These are phyloP conservation scores for Eulacestoma nigropectus DNA, from an alignment of 2,113 vertebrate genomes.

Conservation along the genomic window DNA sequence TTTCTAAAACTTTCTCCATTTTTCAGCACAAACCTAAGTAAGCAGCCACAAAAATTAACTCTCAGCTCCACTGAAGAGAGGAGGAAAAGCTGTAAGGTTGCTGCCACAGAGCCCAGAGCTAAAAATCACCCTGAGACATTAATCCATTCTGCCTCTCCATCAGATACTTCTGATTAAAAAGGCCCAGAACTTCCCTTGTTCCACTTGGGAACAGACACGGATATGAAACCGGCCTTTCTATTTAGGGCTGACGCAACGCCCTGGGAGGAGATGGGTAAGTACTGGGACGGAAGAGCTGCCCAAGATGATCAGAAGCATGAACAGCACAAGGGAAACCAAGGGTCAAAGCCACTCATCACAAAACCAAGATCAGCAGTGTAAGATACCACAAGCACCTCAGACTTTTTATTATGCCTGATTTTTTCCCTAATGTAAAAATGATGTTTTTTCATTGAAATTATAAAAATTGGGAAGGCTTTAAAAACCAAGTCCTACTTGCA, in stretches of 20 bases:
- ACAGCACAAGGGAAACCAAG: not conserved
- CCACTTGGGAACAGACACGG: fast-evolving
- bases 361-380: not conserved
- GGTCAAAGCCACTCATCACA: not conserved
- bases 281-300: not conserved
- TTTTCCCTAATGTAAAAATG: not conserved
- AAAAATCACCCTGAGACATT: not conserved
- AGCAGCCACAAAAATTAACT: not conserved
- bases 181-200: not conserved
- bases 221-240: not conserved
- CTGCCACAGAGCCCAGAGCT: not conserved
- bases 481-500: not conserved
- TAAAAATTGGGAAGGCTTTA: not conserved
- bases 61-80: not conserved
- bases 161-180: not conserved
- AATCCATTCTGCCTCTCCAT: not conserved
- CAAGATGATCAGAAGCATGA: not conserved
- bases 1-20: not conserved
- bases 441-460: not conserved
- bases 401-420: not conserved
- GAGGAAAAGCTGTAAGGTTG: not conserved
- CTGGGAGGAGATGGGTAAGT: not conserved
- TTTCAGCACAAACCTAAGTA: not conserved
- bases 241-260: not conserved
- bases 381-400: not conserved